Evolutionary conservation across 2,888 invertebrate species (phyloP).

Genomic region (Aphidoletes aphidimyza): DNA sequence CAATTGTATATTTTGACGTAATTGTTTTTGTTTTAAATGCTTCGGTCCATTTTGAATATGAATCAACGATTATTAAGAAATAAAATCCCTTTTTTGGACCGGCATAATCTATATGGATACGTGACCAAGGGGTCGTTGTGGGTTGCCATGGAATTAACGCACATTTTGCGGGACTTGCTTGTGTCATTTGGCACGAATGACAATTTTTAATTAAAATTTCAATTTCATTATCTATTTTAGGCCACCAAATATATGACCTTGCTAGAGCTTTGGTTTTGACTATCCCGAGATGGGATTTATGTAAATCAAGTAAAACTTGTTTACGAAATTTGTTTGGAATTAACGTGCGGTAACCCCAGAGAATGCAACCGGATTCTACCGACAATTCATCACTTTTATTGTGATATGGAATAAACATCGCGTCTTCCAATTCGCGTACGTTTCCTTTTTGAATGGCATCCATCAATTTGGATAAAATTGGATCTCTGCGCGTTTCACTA

Average conservation of each 20-base stretch:
- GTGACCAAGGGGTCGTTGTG: slow-evolving; percentile 61
- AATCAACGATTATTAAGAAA: slow-evolving; percentile 63
- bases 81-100: slow-evolving; percentile 61
- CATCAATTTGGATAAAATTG: too few species aligned
- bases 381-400: too few species aligned
- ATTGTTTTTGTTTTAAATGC: not conserved
- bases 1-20: not conserved
- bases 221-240: slow-evolving; percentile 60
- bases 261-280: slow-evolving; percentile 61
- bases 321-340: too few species aligned
- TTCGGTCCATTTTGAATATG: slow-evolving; percentile 63
- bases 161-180: slow-evolving; percentile 60
- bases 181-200: slow-evolving; percentile 59
- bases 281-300: slow-evolving; percentile 60
- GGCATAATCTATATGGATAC: slow-evolving; percentile 66
- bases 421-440: too few species aligned
- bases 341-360: too few species aligned
- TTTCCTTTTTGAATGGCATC: too few species aligned
- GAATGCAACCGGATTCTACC: too few species aligned
- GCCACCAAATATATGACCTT: slow-evolving; percentile 60
- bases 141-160: slow-evolving; percentile 58
- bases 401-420: too few species aligned
- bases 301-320: too few species aligned
- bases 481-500: too few species aligned
- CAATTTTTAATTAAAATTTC: slow-evolving; percentile 59